These are phyloP conservation scores for Eulimnadia texana DNA, from an alignment of 1,140 invertebrate genomes.

Conservation along the genomic window DNA sequence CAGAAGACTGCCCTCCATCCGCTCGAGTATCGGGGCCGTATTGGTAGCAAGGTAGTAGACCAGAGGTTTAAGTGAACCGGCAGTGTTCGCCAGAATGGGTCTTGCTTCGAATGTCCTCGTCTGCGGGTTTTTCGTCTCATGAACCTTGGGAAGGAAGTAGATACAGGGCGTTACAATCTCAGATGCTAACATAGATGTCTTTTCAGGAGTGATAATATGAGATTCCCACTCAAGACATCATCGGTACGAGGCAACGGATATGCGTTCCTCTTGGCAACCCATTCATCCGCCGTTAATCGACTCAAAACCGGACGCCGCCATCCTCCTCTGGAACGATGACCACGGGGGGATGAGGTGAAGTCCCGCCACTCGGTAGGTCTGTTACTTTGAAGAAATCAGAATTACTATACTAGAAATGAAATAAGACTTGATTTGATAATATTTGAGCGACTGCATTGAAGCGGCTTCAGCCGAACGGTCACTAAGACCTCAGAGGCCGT, in stretches of 20 bases:
- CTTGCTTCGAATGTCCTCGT: background rate
- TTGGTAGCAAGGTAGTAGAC: background rate
- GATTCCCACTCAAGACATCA: slow-evolving; percentile 30
- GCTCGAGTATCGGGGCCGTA: too few relatives aligned
- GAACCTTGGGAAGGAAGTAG: slow-evolving; percentile 25
- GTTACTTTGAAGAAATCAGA: too few relatives aligned
- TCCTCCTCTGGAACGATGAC: slow-evolving; percentile 33
- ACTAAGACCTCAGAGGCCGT: too few relatives aligned
- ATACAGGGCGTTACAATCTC: slow-evolving; percentile 28
- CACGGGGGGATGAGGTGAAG: too few relatives aligned
- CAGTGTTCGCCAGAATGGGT: background rate
- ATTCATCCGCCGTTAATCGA: slow-evolving; percentile 34
- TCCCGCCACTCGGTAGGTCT: too few relatives aligned
- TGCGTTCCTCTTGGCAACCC: slow-evolving; percentile 24
- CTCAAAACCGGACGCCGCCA: slow-evolving; percentile 28
- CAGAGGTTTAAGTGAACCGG: background rate
- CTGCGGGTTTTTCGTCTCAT: background rate
- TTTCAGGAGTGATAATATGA: slow-evolving; percentile 31
- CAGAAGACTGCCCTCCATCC: too few relatives aligned
- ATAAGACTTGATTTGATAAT: too few relatives aligned
- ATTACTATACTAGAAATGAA: too few relatives aligned
- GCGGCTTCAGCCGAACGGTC: too few relatives aligned
- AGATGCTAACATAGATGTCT: slow-evolving; percentile 34
- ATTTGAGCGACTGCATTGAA: too few relatives aligned
- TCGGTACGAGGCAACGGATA: slow-evolving; percentile 36